These are phyloP conservation scores for Hippopotamyrus pictus DNA, from an alignment of 2,797 vertebrate species.

Conservation along the genomic window DNA sequence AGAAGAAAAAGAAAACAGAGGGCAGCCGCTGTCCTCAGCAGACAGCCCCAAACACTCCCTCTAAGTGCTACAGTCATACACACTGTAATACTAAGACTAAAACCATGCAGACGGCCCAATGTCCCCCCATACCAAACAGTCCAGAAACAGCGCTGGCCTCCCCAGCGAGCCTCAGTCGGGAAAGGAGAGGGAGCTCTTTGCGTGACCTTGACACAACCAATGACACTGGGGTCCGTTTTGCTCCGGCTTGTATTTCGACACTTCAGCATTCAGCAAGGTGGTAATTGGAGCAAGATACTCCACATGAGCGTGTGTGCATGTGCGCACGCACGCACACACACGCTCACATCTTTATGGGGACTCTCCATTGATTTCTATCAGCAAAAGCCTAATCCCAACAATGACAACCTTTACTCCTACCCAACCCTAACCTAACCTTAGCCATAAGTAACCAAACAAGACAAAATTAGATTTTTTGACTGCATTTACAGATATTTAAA, in stretches of 20 bases:
- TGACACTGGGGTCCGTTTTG: conserved; percentile 29
- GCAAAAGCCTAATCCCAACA: background rate
- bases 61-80: background rate
- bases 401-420: background rate
- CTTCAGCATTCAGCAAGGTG: conserved; percentile 31
- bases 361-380: background rate
- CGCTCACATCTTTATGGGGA: background rate
- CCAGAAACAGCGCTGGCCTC: background rate
- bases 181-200: conserved; percentile 24
- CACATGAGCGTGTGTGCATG: background rate
- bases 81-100: background rate
- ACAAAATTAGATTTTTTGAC: background rate
- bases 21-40: background rate
- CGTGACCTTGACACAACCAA: conserved; percentile 44
- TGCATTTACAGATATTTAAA: background rate
- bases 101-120: background rate
- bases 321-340: background rate
- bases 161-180: background rate
- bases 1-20: background rate
- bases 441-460: background rate
- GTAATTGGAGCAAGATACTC: conserved; percentile 21
- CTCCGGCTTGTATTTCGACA: conserved; percentile 40
- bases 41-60: background rate
- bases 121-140: background rate
- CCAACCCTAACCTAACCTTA: background rate